Base-by-base conservation (phyloP, 2,113 vertebrate species). In the Vireo altiloquus region DNA sequence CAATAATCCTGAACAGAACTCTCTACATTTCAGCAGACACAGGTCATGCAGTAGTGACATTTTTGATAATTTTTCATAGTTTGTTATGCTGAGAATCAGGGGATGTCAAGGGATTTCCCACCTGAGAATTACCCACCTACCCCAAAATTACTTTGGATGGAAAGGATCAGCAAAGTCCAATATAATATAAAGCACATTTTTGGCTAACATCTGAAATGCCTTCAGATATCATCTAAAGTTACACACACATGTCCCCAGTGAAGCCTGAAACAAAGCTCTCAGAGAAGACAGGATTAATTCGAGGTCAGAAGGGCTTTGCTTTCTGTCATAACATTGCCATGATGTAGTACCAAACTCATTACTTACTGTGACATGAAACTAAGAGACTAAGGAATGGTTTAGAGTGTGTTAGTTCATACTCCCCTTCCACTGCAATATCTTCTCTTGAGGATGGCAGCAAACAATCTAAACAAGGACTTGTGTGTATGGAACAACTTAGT, bases 251-350 rank as follows among this genome's bases (percentile, higher is more conserved):
- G 86, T 96, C 95, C 92, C 92, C 83, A 95, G 86, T 93, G 94
- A 96, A 96, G 93, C 76, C 86, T 89, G 83, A 96, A 94, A 95
- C 94, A 95, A 97, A 96, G 93, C 92, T 96, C 82, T 93, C 4
- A 7, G 92, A 96, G 94, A 93, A 96, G 92, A 96, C 92, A 93
- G 95, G 95, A 97, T 96, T 97, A 96, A 97, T 95, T 93, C 0
- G 52, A 91, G 96, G 96, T 96, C 96, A 97, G 86, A 81, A 95
- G 61, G 94, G 90, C 88, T 95, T 93, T 96, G 77, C 96, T 96
- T 96, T 95, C 96, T 97, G 96, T 97, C 96, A 97, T 97, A 97
- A 97, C 96, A 97, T 95, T 97, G 95, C 96, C 95, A 82, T 96
- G 95, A 96, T 97, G 92, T 96, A 96, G 95, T 90, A 97, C 90